Percentiles rank a stretch among this genome's conserved stretches.
phyloP scores from a whole-genome alignment of 2,888 invertebrate genomes.

The Chrysotoxum bicinctum region DNA sequence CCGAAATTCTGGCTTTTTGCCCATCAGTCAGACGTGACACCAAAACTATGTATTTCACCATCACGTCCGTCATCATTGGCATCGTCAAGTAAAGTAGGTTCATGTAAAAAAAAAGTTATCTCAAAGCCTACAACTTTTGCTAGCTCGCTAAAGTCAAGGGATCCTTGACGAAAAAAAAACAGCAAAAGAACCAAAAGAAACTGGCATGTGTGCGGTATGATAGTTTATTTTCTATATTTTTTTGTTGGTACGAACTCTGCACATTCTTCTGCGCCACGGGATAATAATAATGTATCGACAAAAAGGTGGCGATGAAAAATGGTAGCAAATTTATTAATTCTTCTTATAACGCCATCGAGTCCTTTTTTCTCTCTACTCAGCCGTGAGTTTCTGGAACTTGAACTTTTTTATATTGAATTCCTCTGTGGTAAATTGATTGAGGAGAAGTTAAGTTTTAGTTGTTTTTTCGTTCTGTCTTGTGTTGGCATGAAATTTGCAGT shows the following conservation, averaged over 20 bases:
- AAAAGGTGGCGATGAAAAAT: constrained; percentile 55
- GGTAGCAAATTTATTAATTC: constrained; percentile 58
- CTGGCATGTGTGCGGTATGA: constrained; percentile 27
- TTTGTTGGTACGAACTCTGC: not conserved
- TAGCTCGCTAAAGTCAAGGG: not conserved
- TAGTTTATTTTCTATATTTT: constrained; percentile 4
- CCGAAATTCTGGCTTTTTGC: constrained; percentile 28
- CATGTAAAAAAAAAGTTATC: not conserved
- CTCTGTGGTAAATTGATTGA: constrained; percentile 48
- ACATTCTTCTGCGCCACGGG: not conserved
- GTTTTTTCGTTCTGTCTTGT: not conserved
- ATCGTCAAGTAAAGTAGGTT: constrained; percentile 17
- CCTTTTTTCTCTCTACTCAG: not conserved
- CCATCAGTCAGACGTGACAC: constrained; percentile 63
- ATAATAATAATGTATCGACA: constrained; percentile 3
- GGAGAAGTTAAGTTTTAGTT: constrained; percentile 9
- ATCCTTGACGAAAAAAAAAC: constrained; percentile 32
- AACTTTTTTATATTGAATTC: constrained; percentile 58
- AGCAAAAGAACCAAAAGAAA: not conserved
- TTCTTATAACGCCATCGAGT: constrained; percentile 31
- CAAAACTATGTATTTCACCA: constrained; percentile 52
- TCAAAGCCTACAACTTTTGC: constrained; percentile 39
- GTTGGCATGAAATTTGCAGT: constrained; percentile 33
- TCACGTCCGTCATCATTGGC: constrained; percentile 43
- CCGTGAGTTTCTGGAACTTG: not conserved